Conservation (phyloP, 2,888 invertebrate species). For the Cataglyphis albicans region DNA sequence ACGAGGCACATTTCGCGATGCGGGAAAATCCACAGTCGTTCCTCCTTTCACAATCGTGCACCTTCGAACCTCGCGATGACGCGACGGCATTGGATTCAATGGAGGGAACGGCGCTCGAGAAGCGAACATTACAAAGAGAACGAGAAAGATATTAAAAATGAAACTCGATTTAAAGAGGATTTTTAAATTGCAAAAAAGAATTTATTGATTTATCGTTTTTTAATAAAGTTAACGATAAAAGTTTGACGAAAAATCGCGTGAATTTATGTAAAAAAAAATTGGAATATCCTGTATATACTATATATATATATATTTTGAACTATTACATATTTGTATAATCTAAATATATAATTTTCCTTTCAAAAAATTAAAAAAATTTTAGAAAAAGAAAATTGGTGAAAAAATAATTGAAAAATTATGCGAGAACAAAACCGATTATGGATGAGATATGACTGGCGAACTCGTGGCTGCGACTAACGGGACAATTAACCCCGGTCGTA, state of each 20-base stretch:
- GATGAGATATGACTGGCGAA: slow-evolving; percentile 25
- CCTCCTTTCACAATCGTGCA: slow-evolving; percentile 47
- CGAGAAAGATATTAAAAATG: not conserved
- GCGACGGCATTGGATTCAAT: slow-evolving; percentile 38
- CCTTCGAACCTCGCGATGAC: slow-evolving; percentile 43
- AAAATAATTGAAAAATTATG: slow-evolving; percentile 19
- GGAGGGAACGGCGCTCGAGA: not conserved
- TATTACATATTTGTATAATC: no score
- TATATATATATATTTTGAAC: no score
- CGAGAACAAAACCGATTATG: slow-evolving; percentile 1
- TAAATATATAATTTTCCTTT: not conserved
- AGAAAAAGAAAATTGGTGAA: not conserved
- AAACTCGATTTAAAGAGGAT: not conserved
- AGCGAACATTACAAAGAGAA: not conserved
- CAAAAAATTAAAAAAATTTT: not conserved
- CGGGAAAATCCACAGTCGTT: slow-evolving; percentile 51
- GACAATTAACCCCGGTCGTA: slow-evolving; percentile 82
- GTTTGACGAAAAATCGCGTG: not conserved
- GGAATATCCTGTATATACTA: not conserved
- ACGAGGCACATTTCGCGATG: slow-evolving; percentile 32
- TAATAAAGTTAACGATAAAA: not conserved
- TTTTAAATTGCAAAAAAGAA: not conserved
- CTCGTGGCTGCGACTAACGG: slow-evolving; percentile 78
- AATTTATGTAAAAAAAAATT: not conserved
- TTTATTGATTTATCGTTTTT: not conserved